Evolutionary conservation across 2,888 invertebrate genomes (phyloP), one percentile per base, ranked within the genome.

Genomic region (Heteropelma amictum): DNA sequence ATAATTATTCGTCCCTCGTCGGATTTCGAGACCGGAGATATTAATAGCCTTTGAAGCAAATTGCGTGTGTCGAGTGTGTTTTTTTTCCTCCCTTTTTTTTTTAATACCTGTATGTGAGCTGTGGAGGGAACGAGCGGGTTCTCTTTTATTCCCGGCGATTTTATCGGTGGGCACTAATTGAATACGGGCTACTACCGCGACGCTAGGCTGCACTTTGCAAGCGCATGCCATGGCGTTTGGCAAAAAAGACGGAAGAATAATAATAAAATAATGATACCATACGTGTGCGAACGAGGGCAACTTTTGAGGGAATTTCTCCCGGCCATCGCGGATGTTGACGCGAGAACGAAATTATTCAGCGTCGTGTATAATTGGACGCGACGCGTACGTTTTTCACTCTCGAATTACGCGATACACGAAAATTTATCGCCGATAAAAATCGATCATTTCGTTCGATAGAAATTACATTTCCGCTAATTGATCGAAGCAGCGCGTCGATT

Each of bases 91-190:
- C n/a, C n/a, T n/a, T n/a, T n/a, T n/a, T n/a, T n/a, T n/a, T n/a
- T 47, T 45, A 42, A 56, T 19, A 47, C 47, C 58, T 71, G 56
- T 23, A 42, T 10, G 33, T 28, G 23, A 28, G 56, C 56, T 69
- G 51, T 60, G 77, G 51, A 23, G 45, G 26, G 17, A 12, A 42
- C 19, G 19, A 47, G 67, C 77, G 78, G 81, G 81, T 83, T 82
- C 83, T 83, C 83, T 84, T 84, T 82, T n/a, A 72, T 76, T 77
- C 71, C 68, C 53, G 67, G 63, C 76, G 84, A 85, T 84, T 82
- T 79, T 79, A 81, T 83, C 80, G 78, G 78, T 76, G 81, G 75
- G 80, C 79, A 82, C 85, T 86, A 86, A 87, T 87, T 85, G 84
- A 86, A 86, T 83, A 80, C 80, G 70, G 75, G 78, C 75, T 65